A percentile compares a stretch with the other conserved stretches of the same genome.
Evolutionary conservation across 2,888 invertebrate genomes (phyloP).

Genomic region (Seira musarum): DNA sequence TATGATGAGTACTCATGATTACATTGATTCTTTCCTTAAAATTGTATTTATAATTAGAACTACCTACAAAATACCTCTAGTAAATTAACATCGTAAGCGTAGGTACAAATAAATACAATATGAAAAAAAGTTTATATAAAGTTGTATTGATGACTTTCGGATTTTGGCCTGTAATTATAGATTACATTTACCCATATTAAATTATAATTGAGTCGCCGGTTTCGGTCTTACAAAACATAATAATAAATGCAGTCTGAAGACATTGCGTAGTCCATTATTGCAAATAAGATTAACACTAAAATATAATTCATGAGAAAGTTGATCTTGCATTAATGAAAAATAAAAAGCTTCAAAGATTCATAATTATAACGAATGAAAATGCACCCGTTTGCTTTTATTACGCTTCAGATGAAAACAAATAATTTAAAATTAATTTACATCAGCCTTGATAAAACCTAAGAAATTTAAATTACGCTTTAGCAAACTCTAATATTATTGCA

Average conservation of each 20-base stretch:
- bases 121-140: neutral
- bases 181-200: constrained; percentile 9
- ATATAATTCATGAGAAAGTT: no score
- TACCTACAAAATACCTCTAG: no score
- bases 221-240: neutral
- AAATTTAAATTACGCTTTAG: no score
- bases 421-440: constrained; percentile 35
- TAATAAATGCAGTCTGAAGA: constrained; percentile 33
- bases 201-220: constrained; percentile 24
- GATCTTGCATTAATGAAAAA: no score
- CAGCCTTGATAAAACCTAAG: constrained; percentile 32
- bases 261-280: neutral
- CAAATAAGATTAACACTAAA: no score
- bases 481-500: no score
- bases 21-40: neutral
- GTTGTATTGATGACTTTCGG: neutral
- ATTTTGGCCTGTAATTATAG: neutral
- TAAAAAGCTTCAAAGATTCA: no score
- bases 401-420: neutral
- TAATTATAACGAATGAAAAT: neutral
- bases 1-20: constrained; percentile 25
- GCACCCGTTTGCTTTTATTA: constrained; percentile 17
- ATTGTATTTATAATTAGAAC: no score
- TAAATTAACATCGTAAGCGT: neutral
- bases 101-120: constrained; percentile 4